Evolutionary conservation across 2,797 vertebrate species (phyloP).

Genomic region (Microchirus variegatus): DNA sequence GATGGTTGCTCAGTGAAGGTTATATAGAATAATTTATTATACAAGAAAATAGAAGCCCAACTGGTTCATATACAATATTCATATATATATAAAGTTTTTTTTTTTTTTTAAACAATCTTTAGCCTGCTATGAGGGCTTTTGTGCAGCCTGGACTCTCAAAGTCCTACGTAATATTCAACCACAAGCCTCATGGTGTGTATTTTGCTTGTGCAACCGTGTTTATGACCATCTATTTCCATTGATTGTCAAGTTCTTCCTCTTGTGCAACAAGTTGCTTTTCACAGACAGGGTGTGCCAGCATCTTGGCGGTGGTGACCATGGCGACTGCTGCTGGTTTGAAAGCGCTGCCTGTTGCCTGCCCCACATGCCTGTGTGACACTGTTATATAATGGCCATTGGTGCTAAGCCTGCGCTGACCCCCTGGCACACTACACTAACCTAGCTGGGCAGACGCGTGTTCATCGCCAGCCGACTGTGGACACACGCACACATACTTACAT

Average conservation of each 20-base stretch:
- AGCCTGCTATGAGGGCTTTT: neutral
- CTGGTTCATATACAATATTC: neutral
- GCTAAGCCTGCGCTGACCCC: conserved; percentile 35
- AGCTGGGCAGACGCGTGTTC: conserved; percentile 17
- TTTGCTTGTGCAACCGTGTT: conserved; percentile 25
- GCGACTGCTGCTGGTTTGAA: conserved; percentile 19
- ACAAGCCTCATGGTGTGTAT: conserved; percentile 4
- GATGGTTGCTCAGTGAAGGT: neutral
- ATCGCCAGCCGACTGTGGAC: conserved; percentile 12
- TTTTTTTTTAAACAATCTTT: neutral
- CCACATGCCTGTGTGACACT: neutral
- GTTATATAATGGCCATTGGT: conserved; percentile 12
- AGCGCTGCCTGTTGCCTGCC: conserved; percentile 1
- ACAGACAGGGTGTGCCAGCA: conserved; percentile 16
- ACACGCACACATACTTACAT: conserved; percentile 7
- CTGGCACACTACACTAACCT: conserved; percentile 4
- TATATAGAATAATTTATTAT: neutral
- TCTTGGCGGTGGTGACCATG: conserved; percentile 23
- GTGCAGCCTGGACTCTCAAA: neutral
- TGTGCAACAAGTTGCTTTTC: conserved; percentile 32
- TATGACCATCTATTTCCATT: conserved; percentile 26
- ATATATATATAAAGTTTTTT: too few relatives aligned
- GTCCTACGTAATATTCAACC: conserved; percentile 3
- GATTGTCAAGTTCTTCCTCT: conserved; percentile 19
- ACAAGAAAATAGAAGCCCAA: neutral